Evolutionary conservation across 2,888 invertebrate genomes (phyloP).

Genomic region (Aleiodes alternator): DNA sequence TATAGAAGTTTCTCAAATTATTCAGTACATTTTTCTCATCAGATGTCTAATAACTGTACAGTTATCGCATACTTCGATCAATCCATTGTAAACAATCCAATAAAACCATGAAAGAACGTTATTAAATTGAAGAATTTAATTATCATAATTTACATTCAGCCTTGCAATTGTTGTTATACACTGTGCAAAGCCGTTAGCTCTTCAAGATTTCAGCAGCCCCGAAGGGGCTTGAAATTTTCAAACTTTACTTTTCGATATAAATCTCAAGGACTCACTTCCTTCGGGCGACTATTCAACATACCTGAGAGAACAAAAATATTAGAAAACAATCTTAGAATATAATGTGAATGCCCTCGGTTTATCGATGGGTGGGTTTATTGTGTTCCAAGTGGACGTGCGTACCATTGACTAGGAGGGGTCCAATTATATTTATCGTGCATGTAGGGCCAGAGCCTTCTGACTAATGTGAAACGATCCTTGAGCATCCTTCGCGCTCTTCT

Average conservation of each 20-base stretch:
- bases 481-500: conserved; percentile 43
- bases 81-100: background rate
- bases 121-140: conserved; percentile 58
- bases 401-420: conserved; percentile 52
- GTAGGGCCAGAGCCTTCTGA: conserved; percentile 51
- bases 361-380: conserved; percentile 63
- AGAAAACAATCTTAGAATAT: conserved; percentile 63
- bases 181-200: conserved; percentile 60
- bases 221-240: conserved; percentile 57
- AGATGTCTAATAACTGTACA: conserved; percentile 36
- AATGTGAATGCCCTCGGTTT: conserved; percentile 60
- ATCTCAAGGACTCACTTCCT: conserved; percentile 67
- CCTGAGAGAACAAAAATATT: conserved; percentile 63
- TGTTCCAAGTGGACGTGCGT: conserved; percentile 60
- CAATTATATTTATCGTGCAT: conserved; percentile 24
- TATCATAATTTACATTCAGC: conserved; percentile 62
- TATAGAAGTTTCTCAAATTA: background rate
- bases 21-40: background rate
- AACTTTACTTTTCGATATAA: conserved; percentile 63
- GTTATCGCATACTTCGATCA: conserved; percentile 33
- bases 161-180: conserved; percentile 31
- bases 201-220: conserved; percentile 41
- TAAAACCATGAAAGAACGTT: conserved; percentile 54
- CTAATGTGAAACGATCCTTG: conserved; percentile 54
- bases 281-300: conserved; percentile 60